A percentile compares a stretch with the other conserved stretches of the same genome.
These are phyloP conservation scores for Lutjanus erythropterus DNA, from an alignment of 2,113 vertebrate genomes.

Conservation along the genomic window DNA sequence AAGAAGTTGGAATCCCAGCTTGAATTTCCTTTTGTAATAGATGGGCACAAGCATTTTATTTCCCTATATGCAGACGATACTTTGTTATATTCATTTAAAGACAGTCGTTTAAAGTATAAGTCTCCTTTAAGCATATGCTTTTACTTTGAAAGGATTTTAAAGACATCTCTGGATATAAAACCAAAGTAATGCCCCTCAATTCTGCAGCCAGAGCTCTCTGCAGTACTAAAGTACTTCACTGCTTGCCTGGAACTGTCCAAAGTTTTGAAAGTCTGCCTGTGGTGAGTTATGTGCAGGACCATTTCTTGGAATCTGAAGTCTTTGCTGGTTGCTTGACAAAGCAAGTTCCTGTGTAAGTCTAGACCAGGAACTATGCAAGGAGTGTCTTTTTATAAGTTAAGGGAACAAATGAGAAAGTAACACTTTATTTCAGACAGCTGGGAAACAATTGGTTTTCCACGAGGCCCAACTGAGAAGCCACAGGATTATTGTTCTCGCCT, in stretches of 20 bases:
- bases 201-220: neutral
- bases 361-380: slow-evolving; percentile 13
- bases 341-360: slow-evolving; percentile 20
- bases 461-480: slow-evolving; percentile 13
- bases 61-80: neutral
- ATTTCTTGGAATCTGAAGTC: neutral
- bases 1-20: neutral
- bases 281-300: neutral
- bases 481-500: slow-evolving; percentile 60
- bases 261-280: neutral
- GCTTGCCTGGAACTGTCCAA: neutral
- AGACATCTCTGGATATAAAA: neutral
- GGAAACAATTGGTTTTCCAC: slow-evolving; percentile 41
- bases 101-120: neutral
- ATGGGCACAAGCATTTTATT: neutral
- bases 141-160: neutral
- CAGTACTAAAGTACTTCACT: too few species aligned
- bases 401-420: slow-evolving; percentile 37
- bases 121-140: neutral
- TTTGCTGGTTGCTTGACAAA: neutral
- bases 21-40: neutral
- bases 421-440: slow-evolving; percentile 31
- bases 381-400: slow-evolving; percentile 30
- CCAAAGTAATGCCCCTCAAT: neutral
- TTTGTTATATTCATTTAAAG: neutral